phyloP scores from a whole-genome alignment of 2,888 invertebrate species.

The Lepidocyrtinus sp. region DNA sequence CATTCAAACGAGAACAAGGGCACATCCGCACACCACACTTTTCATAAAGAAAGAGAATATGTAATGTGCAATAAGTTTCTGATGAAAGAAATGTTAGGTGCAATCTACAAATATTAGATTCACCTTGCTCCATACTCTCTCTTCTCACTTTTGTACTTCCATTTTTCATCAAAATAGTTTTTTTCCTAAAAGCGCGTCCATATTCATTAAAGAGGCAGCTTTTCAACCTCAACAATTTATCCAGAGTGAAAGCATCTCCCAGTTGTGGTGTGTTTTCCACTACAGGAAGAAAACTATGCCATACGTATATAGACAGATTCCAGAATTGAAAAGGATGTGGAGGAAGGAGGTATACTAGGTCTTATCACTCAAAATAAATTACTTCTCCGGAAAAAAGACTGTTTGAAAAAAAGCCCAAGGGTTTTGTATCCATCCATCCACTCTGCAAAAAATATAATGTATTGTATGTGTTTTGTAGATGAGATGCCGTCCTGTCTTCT shows the following conservation, averaged over 20 bases:
- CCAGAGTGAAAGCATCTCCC: slow-evolving; percentile 31
- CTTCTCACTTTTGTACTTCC: background rate
- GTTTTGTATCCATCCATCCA: slow-evolving; percentile 41
- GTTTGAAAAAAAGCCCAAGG: slow-evolving; percentile 36
- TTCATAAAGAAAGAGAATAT: too few relatives aligned
- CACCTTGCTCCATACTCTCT: too few relatives aligned
- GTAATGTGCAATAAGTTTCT: too few relatives aligned
- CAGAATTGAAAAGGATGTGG: slow-evolving; percentile 17
- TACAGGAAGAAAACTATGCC: background rate
- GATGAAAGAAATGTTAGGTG: background rate
- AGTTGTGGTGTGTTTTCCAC: slow-evolving; percentile 18
- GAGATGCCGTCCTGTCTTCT: background rate
- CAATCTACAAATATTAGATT: background rate
- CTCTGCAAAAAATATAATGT: slow-evolving; percentile 5
- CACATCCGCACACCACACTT: too few relatives aligned
- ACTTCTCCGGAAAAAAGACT: slow-evolving; percentile 46
- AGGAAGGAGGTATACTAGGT: slow-evolving; percentile 18
- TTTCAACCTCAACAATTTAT: slow-evolving; percentile 48
- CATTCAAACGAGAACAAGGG: too few relatives aligned
- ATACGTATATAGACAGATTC: background rate
- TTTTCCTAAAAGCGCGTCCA: slow-evolving; percentile 32
- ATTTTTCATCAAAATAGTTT: slow-evolving; percentile 15
- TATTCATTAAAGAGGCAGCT: slow-evolving; percentile 45
- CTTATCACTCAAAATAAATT: slow-evolving; percentile 60
- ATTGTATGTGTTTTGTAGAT: slow-evolving; percentile 9